Evolutionary conservation across 2,888 invertebrate species (phyloP), one percentile per base, ranked within the genome.

Genomic region (Steinernema hermaphroditum): DNA sequence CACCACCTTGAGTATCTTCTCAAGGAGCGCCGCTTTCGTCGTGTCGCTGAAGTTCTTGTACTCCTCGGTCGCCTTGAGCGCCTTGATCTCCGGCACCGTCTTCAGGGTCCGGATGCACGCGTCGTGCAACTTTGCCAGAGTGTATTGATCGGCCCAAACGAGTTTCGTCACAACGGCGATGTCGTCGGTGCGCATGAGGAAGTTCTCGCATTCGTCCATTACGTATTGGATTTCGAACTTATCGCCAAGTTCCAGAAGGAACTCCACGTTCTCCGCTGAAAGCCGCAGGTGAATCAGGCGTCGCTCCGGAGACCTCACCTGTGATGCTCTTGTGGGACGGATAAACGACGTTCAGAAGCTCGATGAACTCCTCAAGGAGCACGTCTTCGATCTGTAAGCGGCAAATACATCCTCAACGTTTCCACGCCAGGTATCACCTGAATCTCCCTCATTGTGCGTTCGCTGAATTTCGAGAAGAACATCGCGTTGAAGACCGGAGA

Each of bases 161-260:
- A 85, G 71, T 68, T 85, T 85, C 29, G 81, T 83, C 14, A 83
- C 78, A 0, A 86, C 77, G 0, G 86, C 76, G 9, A 86, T 81
- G 41, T 87, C 86, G 29, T 72, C 72, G 24, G 76, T 74, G 27
- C 54, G 76, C 57, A 86, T 77, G n/a, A 88, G 80, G 72, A 85
- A 88, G 68, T 83, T 82, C 76, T 88, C 88, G 78, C 88, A 88
- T 41, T 87, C 82, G 50, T 84, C 82, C 75, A 87, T 87, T 69
- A 88, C 86, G 74, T 84, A 87, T 29, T 80, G 76, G 71, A 88
- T 87, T 74, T 88, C 87, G 79, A 87, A 88, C 75, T 88, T 88
- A 72, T 88, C 87, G 2, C 87, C 86, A 44, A 88, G 78, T 49
- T 87, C 87, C 68, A 88, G 82, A 49, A 88, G 81, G 74, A 84